Evolutionary conservation across 2,797 vertebrate genomes (phyloP).

Genomic region (Bradypodion pumilum): DNA sequence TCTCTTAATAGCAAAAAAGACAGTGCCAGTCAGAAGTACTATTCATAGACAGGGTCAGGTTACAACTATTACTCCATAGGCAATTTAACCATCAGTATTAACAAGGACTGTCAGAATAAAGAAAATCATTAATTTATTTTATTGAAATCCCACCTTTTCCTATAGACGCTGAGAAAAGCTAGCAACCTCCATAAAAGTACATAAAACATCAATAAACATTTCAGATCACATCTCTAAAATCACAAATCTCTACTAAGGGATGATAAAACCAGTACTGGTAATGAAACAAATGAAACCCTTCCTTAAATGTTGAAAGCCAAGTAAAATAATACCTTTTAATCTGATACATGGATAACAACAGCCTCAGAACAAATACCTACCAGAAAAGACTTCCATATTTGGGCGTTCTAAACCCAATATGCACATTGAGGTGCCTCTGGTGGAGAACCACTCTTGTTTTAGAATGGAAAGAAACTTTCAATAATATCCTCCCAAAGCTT

Average conservation of each 20-base stretch:
- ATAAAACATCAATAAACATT: not conserved
- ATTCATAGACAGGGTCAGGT: not conserved
- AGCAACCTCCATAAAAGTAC: not conserved
- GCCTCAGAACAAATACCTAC: not conserved
- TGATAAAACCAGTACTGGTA: not conserved
- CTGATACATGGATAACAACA: not conserved
- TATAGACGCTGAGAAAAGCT: not conserved
- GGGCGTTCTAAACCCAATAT: not conserved
- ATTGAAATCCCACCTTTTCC: not conserved
- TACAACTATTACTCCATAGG: not conserved
- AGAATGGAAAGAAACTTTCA: not conserved
- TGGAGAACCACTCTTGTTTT: not conserved
- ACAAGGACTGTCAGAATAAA: not conserved
- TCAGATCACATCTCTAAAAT: not conserved
- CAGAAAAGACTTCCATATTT: not conserved
- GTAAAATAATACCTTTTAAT: not conserved
- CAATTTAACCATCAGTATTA: not conserved
- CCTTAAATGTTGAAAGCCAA: not conserved
- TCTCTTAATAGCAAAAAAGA: not conserved
- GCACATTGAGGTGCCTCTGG: not conserved
- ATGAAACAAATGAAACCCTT: not conserved
- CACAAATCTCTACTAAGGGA: not conserved
- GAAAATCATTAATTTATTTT: not conserved
- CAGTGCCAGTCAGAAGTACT: not conserved
- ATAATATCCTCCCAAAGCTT: too few species aligned